Evolutionary conservation across 2,113 vertebrate species (phyloP), one percentile per base, ranked within the genome.

Genomic region (Merops nubicus): DNA sequence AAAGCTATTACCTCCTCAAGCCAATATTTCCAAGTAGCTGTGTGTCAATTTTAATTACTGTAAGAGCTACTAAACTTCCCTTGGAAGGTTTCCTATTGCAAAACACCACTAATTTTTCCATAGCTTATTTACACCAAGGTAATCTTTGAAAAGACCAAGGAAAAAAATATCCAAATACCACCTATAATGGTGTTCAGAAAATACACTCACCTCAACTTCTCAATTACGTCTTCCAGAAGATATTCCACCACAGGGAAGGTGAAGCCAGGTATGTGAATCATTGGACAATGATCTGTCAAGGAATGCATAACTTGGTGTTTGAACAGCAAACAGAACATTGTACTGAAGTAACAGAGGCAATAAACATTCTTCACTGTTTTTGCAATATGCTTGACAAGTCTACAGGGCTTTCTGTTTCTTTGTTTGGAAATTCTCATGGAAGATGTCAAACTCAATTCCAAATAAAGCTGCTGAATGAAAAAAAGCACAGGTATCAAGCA

Each of bases 241-340:
- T 99, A 99, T 47, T 99, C 99, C 78, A 98, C 97, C 81, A 99
- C 99, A 5, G 99, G 99, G 95, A 98, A 99, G 3, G 99, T 99
- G 96, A 99, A 99, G 4, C 99, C 99, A 86, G 99, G 99, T 94
- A 99, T 99, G 96, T 99, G 99, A 89, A 99, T 98, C 98, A 99
- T 99, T 43, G 99, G 99, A 91, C 99, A 99, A 26, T 98, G 97
- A 89, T 98, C 99, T 99, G 88, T 86, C 15, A 36, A 50, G 26
- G 42, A 80, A 63, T 43, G 51, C 19, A 31, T 3, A 81, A 48
- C 11, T 51, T 3, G 0, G 9, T 38, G 88, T 82, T 85, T 56
- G 72, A 83, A 70, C 43, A 57, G 43, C 45, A 80, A 70, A 45
- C 12, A 13, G 42, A 80, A 81, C 2, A 53, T 12, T 22, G 8